phyloP scores from a whole-genome alignment of 2,113 vertebrate species.

The Alouatta palliata region DNA sequence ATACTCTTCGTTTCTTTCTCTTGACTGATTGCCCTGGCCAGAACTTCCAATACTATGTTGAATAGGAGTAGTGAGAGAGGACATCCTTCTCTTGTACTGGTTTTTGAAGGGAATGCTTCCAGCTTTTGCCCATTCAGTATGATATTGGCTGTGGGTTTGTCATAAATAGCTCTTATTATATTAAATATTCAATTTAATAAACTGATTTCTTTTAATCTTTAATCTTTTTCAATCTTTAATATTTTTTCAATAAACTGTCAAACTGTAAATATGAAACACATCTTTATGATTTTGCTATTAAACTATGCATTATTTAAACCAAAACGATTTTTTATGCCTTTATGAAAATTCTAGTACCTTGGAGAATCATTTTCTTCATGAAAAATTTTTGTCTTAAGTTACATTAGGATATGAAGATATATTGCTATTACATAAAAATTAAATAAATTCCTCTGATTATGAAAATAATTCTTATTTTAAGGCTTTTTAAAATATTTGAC shows the following conservation, averaged over 20 bases:
- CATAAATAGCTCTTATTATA: neutral
- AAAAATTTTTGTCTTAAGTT: neutral
- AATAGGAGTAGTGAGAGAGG: too few relatives aligned
- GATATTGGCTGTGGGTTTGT: too few relatives aligned
- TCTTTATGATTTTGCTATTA: neutral
- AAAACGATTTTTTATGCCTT: neutral
- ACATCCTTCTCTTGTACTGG: too few relatives aligned
- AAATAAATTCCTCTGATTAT: slow-evolving; percentile 14
- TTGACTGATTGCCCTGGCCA: too few relatives aligned
- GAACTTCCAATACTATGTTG: too few relatives aligned
- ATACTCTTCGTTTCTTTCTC: too few relatives aligned
- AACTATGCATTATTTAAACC: neutral
- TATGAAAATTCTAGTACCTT: neutral
- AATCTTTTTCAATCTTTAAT: neutral
- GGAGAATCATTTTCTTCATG: neutral
- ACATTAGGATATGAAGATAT: neutral
- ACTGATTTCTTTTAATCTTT: neutral
- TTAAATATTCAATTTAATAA: neutral
- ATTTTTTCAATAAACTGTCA: neutral
- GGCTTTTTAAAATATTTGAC: neutral
- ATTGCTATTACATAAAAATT: neutral
- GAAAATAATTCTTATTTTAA: neutral
- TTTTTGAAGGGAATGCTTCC: too few relatives aligned
- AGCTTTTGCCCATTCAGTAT: too few relatives aligned
- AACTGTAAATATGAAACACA: neutral